phyloP scores from a whole-genome alignment of 2,888 invertebrate genomes.

The Limnephilus auricula region DNA sequence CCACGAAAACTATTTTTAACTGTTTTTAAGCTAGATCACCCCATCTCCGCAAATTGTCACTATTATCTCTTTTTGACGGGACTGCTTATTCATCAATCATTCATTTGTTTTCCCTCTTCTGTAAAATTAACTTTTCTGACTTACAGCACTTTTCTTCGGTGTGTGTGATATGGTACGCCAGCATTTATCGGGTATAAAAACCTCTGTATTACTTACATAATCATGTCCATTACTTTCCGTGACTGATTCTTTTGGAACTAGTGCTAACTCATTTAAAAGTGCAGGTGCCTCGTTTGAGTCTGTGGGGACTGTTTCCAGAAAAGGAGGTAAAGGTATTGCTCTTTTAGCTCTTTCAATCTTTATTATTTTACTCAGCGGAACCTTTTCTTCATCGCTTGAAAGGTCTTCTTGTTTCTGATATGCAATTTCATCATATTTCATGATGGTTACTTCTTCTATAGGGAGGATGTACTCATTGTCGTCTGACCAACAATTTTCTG shows the following conservation, averaged over 20 bases:
- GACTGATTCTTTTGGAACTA: neutral
- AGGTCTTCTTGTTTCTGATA: neutral
- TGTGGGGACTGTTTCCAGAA: neutral
- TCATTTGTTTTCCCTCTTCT: too few relatives aligned
- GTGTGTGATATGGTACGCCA: neutral
- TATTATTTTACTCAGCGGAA: neutral
- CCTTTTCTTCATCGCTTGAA: neutral
- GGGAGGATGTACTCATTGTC: neutral
- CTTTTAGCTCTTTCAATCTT: conserved; percentile 15
- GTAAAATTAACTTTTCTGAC: too few relatives aligned
- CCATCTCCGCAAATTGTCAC: too few relatives aligned
- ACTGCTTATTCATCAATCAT: too few relatives aligned
- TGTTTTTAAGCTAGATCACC: too few relatives aligned
- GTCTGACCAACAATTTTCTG: neutral
- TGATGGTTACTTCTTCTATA: neutral
- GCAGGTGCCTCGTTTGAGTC: neutral
- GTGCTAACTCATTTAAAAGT: neutral
- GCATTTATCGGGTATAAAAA: neutral
- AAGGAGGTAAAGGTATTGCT: neutral
- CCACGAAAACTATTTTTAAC: too few relatives aligned
- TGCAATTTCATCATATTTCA: neutral
- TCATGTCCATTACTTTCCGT: neutral
- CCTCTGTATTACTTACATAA: neutral
- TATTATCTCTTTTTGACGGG: too few relatives aligned
- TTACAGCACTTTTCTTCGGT: too few relatives aligned